These are phyloP conservation scores for Notothenia coriiceps DNA, from an alignment of 2,113 vertebrate species.

Conservation along the genomic window DNA sequence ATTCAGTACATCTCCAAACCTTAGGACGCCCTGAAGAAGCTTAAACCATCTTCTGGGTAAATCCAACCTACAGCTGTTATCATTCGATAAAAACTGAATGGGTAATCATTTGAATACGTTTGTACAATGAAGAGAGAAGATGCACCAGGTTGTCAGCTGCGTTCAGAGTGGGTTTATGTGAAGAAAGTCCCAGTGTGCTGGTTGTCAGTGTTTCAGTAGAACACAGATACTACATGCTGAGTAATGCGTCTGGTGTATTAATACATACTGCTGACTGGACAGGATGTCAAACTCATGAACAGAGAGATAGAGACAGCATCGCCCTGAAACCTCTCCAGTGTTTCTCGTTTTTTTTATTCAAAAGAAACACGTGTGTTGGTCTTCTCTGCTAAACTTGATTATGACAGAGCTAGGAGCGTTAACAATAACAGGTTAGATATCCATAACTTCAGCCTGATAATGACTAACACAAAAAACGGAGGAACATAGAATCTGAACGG, in stretches of 20 bases:
- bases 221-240: constrained; percentile 2
- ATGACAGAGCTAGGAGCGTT: too few species aligned
- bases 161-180: constrained; percentile 10
- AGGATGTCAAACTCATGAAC: neutral
- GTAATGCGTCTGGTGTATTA: neutral
- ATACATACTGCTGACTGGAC: constrained; percentile 2
- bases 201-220: constrained; percentile 34
- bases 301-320: neutral
- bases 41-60: constrained; percentile 17
- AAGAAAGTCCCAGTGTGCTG: constrained; percentile 26
- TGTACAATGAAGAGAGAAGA: constrained; percentile 16
- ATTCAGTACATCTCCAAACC: neutral
- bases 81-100: neutral
- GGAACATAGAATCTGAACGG: neutral
- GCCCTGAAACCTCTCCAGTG: neutral
- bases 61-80: neutral
- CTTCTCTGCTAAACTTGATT: too few species aligned
- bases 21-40: neutral
- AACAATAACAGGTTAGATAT: too few species aligned
- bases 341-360: constrained; percentile 4
- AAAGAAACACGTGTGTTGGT: neutral
- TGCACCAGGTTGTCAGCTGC: constrained; percentile 1
- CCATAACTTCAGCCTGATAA: neutral
- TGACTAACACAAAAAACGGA: neutral
- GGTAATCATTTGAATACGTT: neutral